These are phyloP conservation scores for Isotomurus palustris DNA, from an alignment of 2,888 invertebrate species.

Conservation along the genomic window DNA sequence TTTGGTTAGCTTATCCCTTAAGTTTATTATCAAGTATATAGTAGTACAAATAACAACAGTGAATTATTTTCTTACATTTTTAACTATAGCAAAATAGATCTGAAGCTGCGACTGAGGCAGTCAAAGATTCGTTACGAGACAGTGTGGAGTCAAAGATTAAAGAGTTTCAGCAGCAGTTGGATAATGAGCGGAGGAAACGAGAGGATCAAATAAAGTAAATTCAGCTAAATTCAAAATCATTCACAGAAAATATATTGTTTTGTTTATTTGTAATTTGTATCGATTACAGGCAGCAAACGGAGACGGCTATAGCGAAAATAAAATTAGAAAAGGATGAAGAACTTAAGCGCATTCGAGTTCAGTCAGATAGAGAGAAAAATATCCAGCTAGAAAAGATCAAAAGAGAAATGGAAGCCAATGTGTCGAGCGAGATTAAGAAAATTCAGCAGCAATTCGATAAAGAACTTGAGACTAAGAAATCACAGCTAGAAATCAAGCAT, in stretches of 20 bases:
- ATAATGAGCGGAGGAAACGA: slow-evolving; percentile 51
- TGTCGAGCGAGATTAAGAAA: slow-evolving; percentile 55
- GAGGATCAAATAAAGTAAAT: slow-evolving; percentile 46
- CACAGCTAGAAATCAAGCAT: slow-evolving; percentile 25
- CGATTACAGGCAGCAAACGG: slow-evolving; percentile 28
- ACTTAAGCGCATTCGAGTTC: slow-evolving; percentile 18
- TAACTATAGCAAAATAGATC: not conserved
- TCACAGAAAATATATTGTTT: not conserved
- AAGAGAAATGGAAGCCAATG: slow-evolving; percentile 24
- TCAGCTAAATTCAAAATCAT: no score
- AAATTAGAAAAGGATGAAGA: slow-evolving; percentile 34
- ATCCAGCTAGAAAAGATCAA: slow-evolving; percentile 32
- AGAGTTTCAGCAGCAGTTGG: slow-evolving; percentile 54
- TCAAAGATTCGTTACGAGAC: slow-evolving; percentile 41
- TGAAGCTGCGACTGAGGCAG: slow-evolving; percentile 6
- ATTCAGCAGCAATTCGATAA: slow-evolving; percentile 55
- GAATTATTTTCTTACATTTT: no score
- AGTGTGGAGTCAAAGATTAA: slow-evolving; percentile 52
- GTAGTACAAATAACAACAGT: no score
- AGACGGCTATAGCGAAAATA: slow-evolving; percentile 24
- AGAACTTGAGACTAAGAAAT: slow-evolving; percentile 42
- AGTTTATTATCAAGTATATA: no score
- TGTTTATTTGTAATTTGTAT: slow-evolving; percentile 1
- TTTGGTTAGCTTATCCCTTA: no score
- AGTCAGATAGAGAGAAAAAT: slow-evolving; percentile 27